Evolutionary conservation across 2,888 invertebrate genomes (phyloP).

Genomic region (Dasypogon diadema): DNA sequence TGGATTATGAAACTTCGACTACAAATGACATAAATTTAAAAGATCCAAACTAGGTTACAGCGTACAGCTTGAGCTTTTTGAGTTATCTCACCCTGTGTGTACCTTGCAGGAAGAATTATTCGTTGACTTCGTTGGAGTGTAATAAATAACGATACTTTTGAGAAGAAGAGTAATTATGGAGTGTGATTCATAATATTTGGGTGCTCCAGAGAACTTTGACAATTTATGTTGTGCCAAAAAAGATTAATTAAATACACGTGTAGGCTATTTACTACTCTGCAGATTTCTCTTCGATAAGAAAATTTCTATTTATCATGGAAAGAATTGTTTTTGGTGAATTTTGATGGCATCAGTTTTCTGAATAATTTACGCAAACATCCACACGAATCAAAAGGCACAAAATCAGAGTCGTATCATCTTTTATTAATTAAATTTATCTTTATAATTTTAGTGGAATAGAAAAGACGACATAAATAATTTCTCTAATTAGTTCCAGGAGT

Average conservation of each 20-base stretch:
- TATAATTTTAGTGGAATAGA: no score
- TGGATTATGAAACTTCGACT: conserved; percentile 41
- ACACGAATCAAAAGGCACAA: no score
- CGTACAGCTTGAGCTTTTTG: not conserved
- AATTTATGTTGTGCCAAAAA: not conserved
- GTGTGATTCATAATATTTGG: conserved; percentile 23
- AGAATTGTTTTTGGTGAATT: no score
- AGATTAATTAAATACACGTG: conserved; percentile 37
- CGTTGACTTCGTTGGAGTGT: conserved; percentile 38
- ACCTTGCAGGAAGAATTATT: conserved; percentile 18
- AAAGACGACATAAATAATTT: no score
- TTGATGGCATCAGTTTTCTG: no score
- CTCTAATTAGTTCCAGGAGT: no score
- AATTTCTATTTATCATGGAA: no score
- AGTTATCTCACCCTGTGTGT: conserved; percentile 4
- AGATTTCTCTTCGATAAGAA: no score
- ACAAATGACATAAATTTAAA: conserved; percentile 44
- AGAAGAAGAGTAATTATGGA: conserved; percentile 26
- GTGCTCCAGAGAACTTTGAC: not conserved
- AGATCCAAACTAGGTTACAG: conserved; percentile 20
- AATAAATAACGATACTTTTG: conserved; percentile 31
- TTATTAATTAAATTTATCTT: no score
- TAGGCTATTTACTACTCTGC: conserved; percentile 1
- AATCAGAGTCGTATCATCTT: no score
- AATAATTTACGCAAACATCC: no score